Base-by-base conservation (phyloP, 2,797 vertebrate genomes). In the Sebastolobus altivelis region DNA sequence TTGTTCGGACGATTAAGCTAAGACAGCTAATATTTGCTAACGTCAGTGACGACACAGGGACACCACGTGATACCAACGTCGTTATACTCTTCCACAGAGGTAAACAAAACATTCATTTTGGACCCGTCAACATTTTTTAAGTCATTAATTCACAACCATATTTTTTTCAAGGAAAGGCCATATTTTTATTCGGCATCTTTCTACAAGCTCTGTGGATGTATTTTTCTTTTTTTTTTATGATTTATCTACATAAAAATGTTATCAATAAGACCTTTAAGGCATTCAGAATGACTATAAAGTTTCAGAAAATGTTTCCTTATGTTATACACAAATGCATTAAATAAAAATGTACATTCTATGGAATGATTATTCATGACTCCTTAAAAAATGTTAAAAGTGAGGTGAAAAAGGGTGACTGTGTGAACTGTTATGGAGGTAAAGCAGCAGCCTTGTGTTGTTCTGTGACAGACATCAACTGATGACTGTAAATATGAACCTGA, bases 401-500 rank as follows among this genome's bases (percentile, higher is more conserved):
- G 31, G 43, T 52, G 31, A 38, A 55, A 55, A 22, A 14, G 33
- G 68, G 25, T 33, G 55, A 6, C 3, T 65, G 37, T 59, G 29
- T 60, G 62, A 22, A 18, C 8, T 55, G 63, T 40, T 58, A 52
- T 33, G 40, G 31, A 54, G 37, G 31, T 38, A 49, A 46, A 75
- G 52, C 66, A 25, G 55, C 14, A 20, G 43, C n/a, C 66, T 10
- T 43, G 33, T 66, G 35, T 35, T 56, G 18, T 29, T 85, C 43
- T 59, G 10, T 38, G 71, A 10, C 46, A 4, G 49, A 66, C 62
- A 16, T 33, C 13, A 52, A 14, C 62, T 12, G 56, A 4, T 69
- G n/a, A 60, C 35, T 52, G 65, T 38, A 37, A 72, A 61, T 79
- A 52, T 20, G 65, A 46, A 60, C 65, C 27, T 3, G 40, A 33